Conservation (phyloP, 2,888 invertebrate genomes). For the Catocala fraxini region DNA sequence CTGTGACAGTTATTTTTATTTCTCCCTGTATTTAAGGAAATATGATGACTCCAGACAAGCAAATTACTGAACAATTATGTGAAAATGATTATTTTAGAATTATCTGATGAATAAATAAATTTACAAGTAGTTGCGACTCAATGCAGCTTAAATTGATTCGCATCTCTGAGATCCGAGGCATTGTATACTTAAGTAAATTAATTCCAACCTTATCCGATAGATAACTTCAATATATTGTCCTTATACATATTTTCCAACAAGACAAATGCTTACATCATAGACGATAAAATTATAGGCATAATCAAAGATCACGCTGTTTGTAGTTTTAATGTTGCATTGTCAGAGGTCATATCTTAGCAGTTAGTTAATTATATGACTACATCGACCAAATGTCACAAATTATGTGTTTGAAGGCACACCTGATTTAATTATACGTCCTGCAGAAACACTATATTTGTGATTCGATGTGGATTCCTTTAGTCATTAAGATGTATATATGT, state of each 20-base stretch:
- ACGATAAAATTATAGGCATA: constrained; percentile 56
- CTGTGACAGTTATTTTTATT: too few species aligned
- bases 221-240: constrained; percentile 13
- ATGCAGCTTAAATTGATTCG: too few species aligned
- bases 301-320: constrained; percentile 53
- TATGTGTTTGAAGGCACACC: constrained; percentile 52
- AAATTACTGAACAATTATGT: too few species aligned
- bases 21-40: too few species aligned
- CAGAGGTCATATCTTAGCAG: constrained; percentile 39
- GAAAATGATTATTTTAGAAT: too few species aligned
- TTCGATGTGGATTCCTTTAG: constrained; percentile 5
- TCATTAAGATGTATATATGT: not conserved
- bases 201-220: constrained; percentile 2
- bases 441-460: constrained; percentile 17
- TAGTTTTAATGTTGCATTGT: constrained; percentile 62
- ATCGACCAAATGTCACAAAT: constrained; percentile 59
- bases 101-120: too few species aligned
- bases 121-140: too few species aligned
- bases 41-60: too few species aligned
- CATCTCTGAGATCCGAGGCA: not conserved
- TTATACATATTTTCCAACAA: constrained; percentile 14
- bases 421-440: constrained; percentile 36
- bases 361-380: constrained; percentile 58
- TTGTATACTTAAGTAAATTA: constrained; percentile 3
- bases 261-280: constrained; percentile 57